These are phyloP conservation scores for Lepidurus apus DNA, from an alignment of 1,140 invertebrate genomes.

Conservation along the genomic window DNA sequence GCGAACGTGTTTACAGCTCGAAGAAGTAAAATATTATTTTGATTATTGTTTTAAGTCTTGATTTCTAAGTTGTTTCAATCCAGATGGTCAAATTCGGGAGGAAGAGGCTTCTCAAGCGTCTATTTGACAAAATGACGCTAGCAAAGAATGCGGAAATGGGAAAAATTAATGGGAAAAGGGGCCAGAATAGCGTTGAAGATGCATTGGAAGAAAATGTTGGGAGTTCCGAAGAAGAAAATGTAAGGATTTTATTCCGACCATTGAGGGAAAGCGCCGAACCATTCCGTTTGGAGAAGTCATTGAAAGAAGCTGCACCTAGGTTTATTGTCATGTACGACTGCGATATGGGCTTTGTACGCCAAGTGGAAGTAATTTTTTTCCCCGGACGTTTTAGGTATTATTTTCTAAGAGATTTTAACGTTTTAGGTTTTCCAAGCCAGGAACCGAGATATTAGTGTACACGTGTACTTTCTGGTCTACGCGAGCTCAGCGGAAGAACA, in stretches of 20 bases:
- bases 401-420: background rate
- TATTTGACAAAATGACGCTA: conserved; percentile 27
- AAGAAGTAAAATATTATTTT: conserved; percentile 39
- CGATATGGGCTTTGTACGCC: conserved; percentile 76
- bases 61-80: background rate
- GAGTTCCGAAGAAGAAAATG: conserved; percentile 1
- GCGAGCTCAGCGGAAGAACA: conserved; percentile 91
- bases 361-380: conserved; percentile 64
- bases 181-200: conserved; percentile 40
- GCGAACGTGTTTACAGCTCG: conserved; percentile 70
- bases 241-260: conserved; percentile 60
- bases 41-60: background rate
- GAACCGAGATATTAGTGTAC: conserved; percentile 53
- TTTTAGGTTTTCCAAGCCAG: conserved; percentile 63
- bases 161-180: conserved; percentile 36
- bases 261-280: conserved; percentile 66
- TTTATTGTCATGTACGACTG: conserved; percentile 88
- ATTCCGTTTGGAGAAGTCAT: conserved; percentile 58
- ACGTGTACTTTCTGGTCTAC: conserved; percentile 85
- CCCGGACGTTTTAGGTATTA: background rate
- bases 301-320: conserved; percentile 64
- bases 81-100: conserved; percentile 25
- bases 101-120: background rate
- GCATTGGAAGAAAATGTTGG: conserved; percentile 36
- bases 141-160: background rate